Conservation (phyloP, 2,113 vertebrate genomes). For the Sphyrna mokarran region DNA sequence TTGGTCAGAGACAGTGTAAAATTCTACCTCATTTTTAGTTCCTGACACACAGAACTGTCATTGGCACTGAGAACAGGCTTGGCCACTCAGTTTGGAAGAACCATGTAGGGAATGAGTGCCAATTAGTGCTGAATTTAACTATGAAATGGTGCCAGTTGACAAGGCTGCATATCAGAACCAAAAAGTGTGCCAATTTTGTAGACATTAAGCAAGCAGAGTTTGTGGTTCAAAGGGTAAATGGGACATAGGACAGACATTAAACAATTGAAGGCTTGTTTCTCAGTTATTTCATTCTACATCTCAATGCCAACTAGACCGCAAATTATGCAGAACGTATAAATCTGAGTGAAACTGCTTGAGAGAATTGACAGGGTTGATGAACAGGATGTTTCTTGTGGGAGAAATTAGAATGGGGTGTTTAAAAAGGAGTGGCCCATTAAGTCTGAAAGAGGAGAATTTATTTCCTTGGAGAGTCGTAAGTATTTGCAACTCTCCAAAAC, state of each 20-base stretch:
- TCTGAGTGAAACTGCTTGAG: not conserved
- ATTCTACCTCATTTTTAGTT: not conserved
- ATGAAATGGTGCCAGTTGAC: not conserved
- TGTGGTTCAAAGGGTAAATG: no score
- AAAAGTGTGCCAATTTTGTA: not conserved
- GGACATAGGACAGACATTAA: not conserved
- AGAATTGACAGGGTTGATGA: no score
- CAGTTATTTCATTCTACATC: not conserved
- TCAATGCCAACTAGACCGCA: not conserved
- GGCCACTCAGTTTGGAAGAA: not conserved
- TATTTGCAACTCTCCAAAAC: no score
- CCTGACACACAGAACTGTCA: not conserved
- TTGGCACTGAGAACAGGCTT: not conserved
- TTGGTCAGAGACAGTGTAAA: not conserved
- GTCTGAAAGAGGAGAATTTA: no score
- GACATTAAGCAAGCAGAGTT: not conserved
- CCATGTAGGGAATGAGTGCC: not conserved
- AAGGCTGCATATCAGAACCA: not conserved
- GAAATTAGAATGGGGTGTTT: no score
- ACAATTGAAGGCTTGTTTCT: not conserved
- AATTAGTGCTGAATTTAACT: not conserved
- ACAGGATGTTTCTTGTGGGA: no score
- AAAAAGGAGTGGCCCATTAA: no score
- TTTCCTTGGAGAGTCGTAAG: no score
- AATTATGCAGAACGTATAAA: not conserved